Evolutionary conservation across 2,113 vertebrate species (phyloP).

Genomic region (Crocuta crocuta): DNA sequence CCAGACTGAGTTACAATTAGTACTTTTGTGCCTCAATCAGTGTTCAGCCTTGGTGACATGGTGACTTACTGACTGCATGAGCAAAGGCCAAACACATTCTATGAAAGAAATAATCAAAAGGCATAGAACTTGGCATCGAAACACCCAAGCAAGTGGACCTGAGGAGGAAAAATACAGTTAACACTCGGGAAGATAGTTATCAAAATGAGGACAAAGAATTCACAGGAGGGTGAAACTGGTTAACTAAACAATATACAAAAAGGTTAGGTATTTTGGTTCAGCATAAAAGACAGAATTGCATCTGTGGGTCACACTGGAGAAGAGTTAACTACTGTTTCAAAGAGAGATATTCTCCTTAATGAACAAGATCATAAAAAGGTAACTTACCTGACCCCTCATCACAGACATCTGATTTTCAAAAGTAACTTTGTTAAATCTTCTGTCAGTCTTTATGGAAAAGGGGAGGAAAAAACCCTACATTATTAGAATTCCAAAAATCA

Average conservation of each 20-base stretch:
- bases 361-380: conserved; percentile 3
- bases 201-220: neutral
- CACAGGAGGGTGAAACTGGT: neutral
- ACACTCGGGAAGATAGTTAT: neutral
- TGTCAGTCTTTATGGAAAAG: conserved; percentile 88
- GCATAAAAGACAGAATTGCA: neutral
- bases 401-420: conserved; percentile 99
- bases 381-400: conserved; percentile 97
- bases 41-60: neutral
- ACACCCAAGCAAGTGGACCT: neutral
- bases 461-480: neutral
- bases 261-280: neutral
- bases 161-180: neutral
- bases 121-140: neutral
- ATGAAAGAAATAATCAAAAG: neutral
- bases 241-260: neutral
- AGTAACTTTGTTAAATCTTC: conserved; percentile 95
- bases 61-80: neutral
- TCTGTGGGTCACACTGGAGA: neutral
- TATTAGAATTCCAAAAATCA: conserved; percentile 4
- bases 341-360: neutral
- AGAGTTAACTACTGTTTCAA: neutral
- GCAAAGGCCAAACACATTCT: neutral
- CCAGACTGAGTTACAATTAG: neutral
- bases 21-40: neutral